Conservation (phyloP, 1,140 invertebrate genomes). For the Apis florea region DNA sequence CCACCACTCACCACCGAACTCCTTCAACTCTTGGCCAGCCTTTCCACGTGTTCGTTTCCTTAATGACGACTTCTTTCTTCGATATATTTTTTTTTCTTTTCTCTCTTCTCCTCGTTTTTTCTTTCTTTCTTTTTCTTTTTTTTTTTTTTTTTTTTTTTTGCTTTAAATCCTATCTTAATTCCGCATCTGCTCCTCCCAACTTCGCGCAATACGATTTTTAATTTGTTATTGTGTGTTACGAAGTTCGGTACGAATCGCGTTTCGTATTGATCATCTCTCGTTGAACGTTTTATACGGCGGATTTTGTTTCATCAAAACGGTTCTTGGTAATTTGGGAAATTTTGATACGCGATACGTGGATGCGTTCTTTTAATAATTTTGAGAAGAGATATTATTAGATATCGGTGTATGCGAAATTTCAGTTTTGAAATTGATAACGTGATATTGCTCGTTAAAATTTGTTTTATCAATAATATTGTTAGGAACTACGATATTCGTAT, state of each 20-base stretch:
- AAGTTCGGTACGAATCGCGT: background rate
- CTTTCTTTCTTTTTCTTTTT: background rate
- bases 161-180: background rate
- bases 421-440: too few species aligned
- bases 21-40: conserved; percentile 57
- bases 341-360: too few species aligned
- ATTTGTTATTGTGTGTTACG: background rate
- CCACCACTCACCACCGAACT: conserved; percentile 46
- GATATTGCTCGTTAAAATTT: too few species aligned
- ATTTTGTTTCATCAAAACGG: too few species aligned
- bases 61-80: conserved; percentile 63
- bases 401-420: too few species aligned
- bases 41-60: conserved; percentile 64
- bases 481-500: too few species aligned
- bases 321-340: too few species aligned
- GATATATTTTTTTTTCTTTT: background rate
- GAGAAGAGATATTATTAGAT: too few species aligned
- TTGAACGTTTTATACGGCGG: too few species aligned
- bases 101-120: too few species aligned
- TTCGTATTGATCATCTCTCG: background rate
- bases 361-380: too few species aligned
- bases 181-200: background rate
- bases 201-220: background rate
- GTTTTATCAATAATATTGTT: too few species aligned
- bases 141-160: background rate